phyloP scores from a whole-genome alignment of 2,888 invertebrate species.

The Corbicula japonica region DNA sequence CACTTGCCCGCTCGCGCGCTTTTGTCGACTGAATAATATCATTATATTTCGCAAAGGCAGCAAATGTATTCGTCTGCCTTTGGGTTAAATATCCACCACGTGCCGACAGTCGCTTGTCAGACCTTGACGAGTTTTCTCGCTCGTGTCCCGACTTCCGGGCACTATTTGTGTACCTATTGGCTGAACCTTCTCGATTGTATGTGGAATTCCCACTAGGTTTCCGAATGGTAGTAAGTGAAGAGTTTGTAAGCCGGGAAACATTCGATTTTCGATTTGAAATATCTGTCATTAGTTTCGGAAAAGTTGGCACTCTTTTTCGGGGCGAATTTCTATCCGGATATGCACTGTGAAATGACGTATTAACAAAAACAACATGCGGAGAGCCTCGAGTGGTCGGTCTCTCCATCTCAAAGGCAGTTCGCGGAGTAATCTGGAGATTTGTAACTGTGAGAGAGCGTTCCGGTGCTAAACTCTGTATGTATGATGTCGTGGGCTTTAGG shows the following conservation, averaged over 20 bases:
- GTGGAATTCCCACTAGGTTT: slow-evolving; percentile 31
- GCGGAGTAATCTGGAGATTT: slow-evolving; percentile 55
- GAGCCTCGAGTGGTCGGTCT: slow-evolving; percentile 55
- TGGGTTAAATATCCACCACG: slow-evolving; percentile 26
- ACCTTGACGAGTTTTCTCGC: slow-evolving; percentile 34
- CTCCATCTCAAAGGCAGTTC: slow-evolving; percentile 65
- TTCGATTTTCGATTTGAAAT: slow-evolving; percentile 34
- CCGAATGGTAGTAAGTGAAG: slow-evolving; percentile 29
- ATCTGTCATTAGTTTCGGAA: slow-evolving; percentile 60
- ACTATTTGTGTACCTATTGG: slow-evolving; percentile 36
- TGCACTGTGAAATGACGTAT: slow-evolving; percentile 58
- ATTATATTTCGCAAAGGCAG: slow-evolving; percentile 65
- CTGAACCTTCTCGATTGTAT: slow-evolving; percentile 36
- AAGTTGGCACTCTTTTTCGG: slow-evolving; percentile 52
- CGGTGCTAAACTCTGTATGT: slow-evolving; percentile 34
- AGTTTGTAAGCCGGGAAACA: slow-evolving; percentile 37
- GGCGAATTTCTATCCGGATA: slow-evolving; percentile 35
- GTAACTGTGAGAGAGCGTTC: slow-evolving; percentile 61
- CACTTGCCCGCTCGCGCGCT: slow-evolving; percentile 50
- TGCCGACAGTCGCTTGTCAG: slow-evolving; percentile 7
- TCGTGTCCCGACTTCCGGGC: slow-evolving; percentile 14
- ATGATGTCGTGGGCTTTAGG: slow-evolving; percentile 47
- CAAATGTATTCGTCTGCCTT: slow-evolving; percentile 56
- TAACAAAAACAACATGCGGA: slow-evolving; percentile 56
- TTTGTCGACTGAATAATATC: slow-evolving; percentile 59